Conservation (phyloP, 2,113 vertebrate genomes). For the Bubo blakistoni region DNA sequence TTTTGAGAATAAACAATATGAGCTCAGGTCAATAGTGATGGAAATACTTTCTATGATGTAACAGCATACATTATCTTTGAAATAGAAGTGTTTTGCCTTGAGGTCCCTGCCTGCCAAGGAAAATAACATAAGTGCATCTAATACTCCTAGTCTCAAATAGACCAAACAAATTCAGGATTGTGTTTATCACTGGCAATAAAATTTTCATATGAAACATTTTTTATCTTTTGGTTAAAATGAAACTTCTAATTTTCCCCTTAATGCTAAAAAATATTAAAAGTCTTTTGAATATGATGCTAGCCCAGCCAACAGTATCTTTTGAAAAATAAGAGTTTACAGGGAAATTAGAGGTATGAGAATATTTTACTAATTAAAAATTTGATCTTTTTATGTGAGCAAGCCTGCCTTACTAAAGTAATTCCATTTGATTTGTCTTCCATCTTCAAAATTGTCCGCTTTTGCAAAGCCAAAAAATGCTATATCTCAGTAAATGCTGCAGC, state of each 20-base stretch:
- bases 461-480: neutral
- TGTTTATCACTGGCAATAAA: neutral
- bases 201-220: neutral
- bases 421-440: neutral
- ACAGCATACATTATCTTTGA: neutral
- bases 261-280: neutral
- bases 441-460: neutral
- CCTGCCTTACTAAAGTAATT: neutral
- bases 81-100: neutral
- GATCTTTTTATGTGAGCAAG: neutral
- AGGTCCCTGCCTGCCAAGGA: neutral
- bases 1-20: neutral
- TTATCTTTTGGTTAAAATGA: neutral
- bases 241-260: neutral
- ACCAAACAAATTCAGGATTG: neutral
- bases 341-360: neutral
- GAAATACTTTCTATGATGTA: neutral
- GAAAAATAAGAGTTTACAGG: neutral
- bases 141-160: neutral
- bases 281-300: neutral
- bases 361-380: neutral
- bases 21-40: neutral
- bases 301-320: neutral
- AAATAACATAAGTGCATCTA: neutral
- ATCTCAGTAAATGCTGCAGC: neutral